Evolutionary conservation across 2,113 vertebrate genomes (phyloP), one percentile per base, ranked within the genome.

Genomic region (Corythoichthys intestinalis): DNA sequence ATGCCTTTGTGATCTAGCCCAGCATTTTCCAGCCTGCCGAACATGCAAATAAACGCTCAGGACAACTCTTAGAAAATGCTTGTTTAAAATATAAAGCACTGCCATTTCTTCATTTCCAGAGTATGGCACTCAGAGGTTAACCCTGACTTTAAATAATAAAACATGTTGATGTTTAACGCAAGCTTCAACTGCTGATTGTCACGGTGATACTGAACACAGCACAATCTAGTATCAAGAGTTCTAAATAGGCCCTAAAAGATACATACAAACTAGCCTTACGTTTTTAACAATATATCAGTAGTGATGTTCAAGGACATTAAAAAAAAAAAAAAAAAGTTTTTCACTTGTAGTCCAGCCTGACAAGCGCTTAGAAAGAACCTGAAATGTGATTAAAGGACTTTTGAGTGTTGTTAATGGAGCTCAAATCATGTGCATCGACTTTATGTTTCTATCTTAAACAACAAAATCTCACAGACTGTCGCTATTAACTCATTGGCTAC

Each of bases 141-240:
- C 12, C 34, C 4, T 12, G 4, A 11, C 56, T 28, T n/a, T 5
- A 63, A 46, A 6, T 15, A 14, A 28, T 20, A 17, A 61, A 44
- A n/a, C n/a, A 41, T n/a, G 11, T 62, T 47, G 28, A 28, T 11
- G 20, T 46, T 63, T 63, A 20, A 62, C 46, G 17, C 41, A 63
- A 63, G n/a, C n/a, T 63, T 46, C 20, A 46, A 46, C n/a, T 46
- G 8, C 38, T 61, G 59, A 87, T 82, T 87, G 83, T 84, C 78
- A 15, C 66, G 70, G 20, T 79, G 70, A 47, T 62, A 69, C 61
- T 28, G 41, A 58, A 58, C 34, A 58, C 56, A 2, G 57, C 56
- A 77, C 6, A 71, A 81, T 60, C 69, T 80, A 70, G 68, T 82
- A 60, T 80, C 76, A 17, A 39, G 28, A 2, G 39, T 48, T 28